These are phyloP conservation scores for Cheilosia grossa DNA, from an alignment of 2,888 invertebrate species.

Conservation along the genomic window DNA sequence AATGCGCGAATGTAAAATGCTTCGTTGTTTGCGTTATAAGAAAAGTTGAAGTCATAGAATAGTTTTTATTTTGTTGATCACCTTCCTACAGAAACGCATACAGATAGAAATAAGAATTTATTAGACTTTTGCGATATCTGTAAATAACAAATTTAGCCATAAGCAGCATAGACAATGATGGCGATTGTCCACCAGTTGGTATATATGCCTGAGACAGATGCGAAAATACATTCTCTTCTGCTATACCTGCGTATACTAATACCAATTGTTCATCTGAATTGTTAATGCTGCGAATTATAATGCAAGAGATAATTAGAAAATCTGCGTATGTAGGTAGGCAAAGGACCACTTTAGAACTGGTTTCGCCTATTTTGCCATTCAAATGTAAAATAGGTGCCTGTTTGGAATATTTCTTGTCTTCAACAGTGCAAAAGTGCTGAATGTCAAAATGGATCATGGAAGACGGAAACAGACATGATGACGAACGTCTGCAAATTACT, in stretches of 20 bases:
- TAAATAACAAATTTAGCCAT: slow-evolving; percentile 22
- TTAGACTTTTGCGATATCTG: slow-evolving; percentile 36
- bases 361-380: slow-evolving; percentile 28
- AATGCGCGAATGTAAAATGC: slow-evolving; percentile 62
- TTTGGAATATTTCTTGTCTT: slow-evolving; percentile 4
- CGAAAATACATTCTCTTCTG: slow-evolving; percentile 7
- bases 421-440: slow-evolving; percentile 33
- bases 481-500: slow-evolving; percentile 39
- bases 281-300: slow-evolving; percentile 29
- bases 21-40: slow-evolving; percentile 44
- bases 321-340: slow-evolving; percentile 41
- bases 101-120: slow-evolving; percentile 39
- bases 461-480: neutral
- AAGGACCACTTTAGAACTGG: slow-evolving; percentile 53
- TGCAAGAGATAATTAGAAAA: slow-evolving; percentile 50
- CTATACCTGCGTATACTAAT: neutral
- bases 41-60: slow-evolving; percentile 14
- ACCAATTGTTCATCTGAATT: no score
- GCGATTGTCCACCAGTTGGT: slow-evolving; percentile 25
- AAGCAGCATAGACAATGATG: slow-evolving; percentile 20
- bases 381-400: slow-evolving; percentile 6
- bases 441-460: slow-evolving; percentile 54
- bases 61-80: slow-evolving; percentile 8
- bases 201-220: neutral
- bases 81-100: slow-evolving; percentile 46